These are phyloP conservation scores for Lethenteron camtschaticum DNA, from an alignment of 2,113 vertebrate species.

Conservation along the genomic window DNA sequence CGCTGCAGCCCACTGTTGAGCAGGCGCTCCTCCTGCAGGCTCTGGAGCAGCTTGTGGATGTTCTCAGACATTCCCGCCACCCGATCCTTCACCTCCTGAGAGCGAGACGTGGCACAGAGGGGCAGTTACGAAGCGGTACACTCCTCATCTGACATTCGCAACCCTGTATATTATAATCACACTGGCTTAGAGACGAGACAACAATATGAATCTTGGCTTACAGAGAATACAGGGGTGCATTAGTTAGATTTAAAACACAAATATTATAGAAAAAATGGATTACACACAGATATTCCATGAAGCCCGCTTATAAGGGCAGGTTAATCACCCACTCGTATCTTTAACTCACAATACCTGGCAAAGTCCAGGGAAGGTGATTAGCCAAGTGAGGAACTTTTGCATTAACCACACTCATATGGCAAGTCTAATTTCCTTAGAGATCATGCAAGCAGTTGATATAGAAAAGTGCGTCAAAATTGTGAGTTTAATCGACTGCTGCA, in stretches of 20 bases:
- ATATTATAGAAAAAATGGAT: too few species aligned
- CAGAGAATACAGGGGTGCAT: background rate
- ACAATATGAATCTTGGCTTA: background rate
- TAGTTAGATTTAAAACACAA: background rate
- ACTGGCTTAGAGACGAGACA: background rate
- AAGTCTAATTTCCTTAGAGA: too few species aligned
- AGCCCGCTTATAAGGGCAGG: too few species aligned
- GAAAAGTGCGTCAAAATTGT: too few species aligned
- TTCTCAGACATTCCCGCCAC: background rate
- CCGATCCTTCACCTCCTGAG: background rate
- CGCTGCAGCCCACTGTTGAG: background rate
- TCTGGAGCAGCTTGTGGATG: constrained; percentile 3
- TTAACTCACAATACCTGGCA: too few species aligned
- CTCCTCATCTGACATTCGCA: background rate
- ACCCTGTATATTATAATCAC: background rate
- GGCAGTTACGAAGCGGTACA: background rate
- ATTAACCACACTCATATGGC: too few species aligned
- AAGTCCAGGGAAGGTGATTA: too few species aligned
- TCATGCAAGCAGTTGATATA: too few species aligned
- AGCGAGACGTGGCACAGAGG: background rate
- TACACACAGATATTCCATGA: too few species aligned
- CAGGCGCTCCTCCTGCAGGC: constrained; percentile 1
- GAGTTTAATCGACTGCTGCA: too few species aligned
- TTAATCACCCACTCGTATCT: too few species aligned
- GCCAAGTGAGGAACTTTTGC: too few species aligned